A percentile compares a stretch with the other conserved stretches of the same genome.
These are phyloP conservation scores for Echiichthys vipera DNA, from an alignment of 2,797 vertebrate genomes.

Conservation along the genomic window DNA sequence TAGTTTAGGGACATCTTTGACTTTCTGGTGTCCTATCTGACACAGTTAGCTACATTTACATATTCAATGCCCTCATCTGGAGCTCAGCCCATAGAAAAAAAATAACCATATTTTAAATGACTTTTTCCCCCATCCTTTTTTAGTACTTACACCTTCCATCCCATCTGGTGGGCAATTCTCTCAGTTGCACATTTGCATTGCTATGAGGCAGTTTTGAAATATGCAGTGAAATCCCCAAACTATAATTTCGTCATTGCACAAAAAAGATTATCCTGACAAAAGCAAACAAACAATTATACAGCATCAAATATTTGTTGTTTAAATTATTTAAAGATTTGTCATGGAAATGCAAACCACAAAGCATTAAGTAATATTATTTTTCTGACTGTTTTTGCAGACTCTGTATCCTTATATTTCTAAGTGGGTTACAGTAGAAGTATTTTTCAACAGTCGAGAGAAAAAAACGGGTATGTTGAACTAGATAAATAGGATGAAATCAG, in stretches of 20 bases:
- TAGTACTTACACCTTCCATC: conserved; percentile 41
- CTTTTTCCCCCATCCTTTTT: conserved; percentile 5
- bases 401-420: conserved; percentile 26
- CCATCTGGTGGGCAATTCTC: conserved; percentile 56
- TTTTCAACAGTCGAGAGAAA: conserved; percentile 31
- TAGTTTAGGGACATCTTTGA: conserved; percentile 45
- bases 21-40: conserved; percentile 59
- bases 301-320: not conserved
- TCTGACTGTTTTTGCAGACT: not conserved
- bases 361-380: not conserved
- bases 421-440: not conserved
- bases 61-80: conserved; percentile 58
- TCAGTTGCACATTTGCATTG: conserved; percentile 31
- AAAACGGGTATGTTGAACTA: conserved; percentile 64
- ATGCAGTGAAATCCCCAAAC: conserved; percentile 21
- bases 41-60: conserved; percentile 52
- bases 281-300: not conserved
- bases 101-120: conserved; percentile 36
- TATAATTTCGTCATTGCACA: not conserved
- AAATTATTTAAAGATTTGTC: not conserved
- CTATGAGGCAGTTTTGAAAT: conserved; percentile 31
- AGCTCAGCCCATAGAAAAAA: conserved; percentile 21
- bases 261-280: not conserved
- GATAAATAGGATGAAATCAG: conserved; percentile 76
- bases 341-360: not conserved